Evolutionary conservation across 2,888 invertebrate species (phyloP), one percentile per base, ranked within the genome.

Genomic region (Tanypteryx hageni): DNA sequence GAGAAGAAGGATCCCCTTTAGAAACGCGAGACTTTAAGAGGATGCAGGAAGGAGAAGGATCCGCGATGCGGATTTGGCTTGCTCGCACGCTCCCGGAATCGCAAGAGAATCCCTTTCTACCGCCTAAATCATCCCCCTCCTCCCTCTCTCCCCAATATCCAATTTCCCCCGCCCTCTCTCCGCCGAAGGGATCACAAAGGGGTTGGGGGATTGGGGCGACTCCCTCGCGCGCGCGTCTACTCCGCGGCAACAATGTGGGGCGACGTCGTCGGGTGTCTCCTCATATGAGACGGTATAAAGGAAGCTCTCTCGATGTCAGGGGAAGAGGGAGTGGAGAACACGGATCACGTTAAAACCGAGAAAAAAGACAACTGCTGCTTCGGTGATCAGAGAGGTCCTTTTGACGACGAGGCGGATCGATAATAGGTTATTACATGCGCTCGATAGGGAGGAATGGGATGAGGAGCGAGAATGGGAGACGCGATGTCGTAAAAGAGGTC

Each of bases 21-120:
- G 86, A 58, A 31, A 82, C 68, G 91, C 82, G 93, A 94, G n/a
- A n/a, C n/a, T n/a, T n/a, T n/a, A n/a, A n/a, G n/a, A n/a, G 94
- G 94, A 94, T 94, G 94, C 94, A 93, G 93, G 95, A 94, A 95
- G 95, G 95, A 94, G 94, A 94, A 94, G 94, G 94, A 95, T 95
- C 94, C 44, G 44, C 44, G 44, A 44, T 44, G 5, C 44, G 44
- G 44, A 1, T 44, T 44, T 44, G 44, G 44, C 1, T 94, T 93
- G 94, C 93, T 94, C 94, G 95, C 95, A 95, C 95, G 95, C 94
- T 94, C 93, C 94, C 93, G 93, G 93, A 93, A 94, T 93, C 93
- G 93, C 94, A 94, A 94, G 95, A 94, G 95, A 95, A 64, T 7
- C 11, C 76, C 68, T 22, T 27, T 22, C 76, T 76, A 1, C 44